Conservation (phyloP, 2,888 invertebrate genomes). For the Lamellibrachia columna region DNA sequence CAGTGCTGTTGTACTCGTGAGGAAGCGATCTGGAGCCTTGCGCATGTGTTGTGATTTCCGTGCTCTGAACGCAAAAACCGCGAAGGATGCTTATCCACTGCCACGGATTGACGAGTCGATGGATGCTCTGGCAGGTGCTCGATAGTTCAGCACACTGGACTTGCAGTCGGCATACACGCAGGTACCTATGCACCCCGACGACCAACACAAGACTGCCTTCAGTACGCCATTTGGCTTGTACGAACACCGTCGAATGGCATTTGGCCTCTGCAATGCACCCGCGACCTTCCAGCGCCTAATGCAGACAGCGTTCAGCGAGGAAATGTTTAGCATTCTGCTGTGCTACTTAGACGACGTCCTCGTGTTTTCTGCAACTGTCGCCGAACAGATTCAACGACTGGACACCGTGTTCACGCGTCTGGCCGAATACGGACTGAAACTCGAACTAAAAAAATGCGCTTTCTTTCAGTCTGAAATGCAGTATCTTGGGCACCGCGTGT, state of each 20-base stretch:
- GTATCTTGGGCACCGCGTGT: constrained; percentile 38
- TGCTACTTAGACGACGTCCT: constrained; percentile 43
- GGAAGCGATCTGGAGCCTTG: no score
- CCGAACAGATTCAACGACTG: constrained; percentile 33
- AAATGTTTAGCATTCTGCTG: no score
- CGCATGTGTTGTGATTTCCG: no score
- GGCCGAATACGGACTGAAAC: constrained; percentile 31
- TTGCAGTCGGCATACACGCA: no score
- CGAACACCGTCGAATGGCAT: constrained; percentile 33
- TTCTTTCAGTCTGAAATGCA: constrained; percentile 35
- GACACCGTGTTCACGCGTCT: constrained; percentile 37
- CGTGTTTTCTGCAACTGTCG: constrained; percentile 32
- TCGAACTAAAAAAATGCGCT: constrained; percentile 38
- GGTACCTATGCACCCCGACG: no score
- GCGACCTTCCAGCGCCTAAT: constrained; percentile 43
- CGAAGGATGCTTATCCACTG: no score
- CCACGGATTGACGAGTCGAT: no score
- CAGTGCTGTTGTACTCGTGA: no score
- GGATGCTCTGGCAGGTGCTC: no score
- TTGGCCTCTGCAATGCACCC: constrained; percentile 42
- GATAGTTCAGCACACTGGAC: no score
- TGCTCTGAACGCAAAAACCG: no score
- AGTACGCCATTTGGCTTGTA: constrained; percentile 37
- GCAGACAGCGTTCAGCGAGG: neutral
- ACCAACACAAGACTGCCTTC: constrained; percentile 31